Percentiles rank a stretch among this genome's conserved stretches.
These are phyloP conservation scores for Liasis olivaceus DNA, from an alignment of 2,797 vertebrate genomes.

Conservation along the genomic window DNA sequence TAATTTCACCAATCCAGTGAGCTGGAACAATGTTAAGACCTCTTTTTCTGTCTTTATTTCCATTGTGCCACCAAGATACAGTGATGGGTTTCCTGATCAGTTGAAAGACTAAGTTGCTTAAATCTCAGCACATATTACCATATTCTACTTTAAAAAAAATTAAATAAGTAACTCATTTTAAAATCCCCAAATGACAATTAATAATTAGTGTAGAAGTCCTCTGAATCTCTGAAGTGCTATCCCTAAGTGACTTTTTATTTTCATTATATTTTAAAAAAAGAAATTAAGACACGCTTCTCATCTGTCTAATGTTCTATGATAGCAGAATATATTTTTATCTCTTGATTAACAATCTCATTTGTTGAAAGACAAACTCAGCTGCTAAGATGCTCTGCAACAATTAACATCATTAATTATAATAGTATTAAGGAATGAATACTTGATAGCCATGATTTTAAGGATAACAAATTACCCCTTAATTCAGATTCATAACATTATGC, in stretches of 20 bases:
- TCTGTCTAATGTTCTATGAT: conserved; percentile 17
- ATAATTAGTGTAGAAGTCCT: conserved; percentile 5
- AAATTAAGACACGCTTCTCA: neutral
- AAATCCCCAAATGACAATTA: conserved; percentile 20
- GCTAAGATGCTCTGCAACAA: conserved; percentile 19
- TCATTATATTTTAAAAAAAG: neutral
- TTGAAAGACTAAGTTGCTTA: neutral
- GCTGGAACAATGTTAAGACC: neutral
- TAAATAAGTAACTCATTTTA: conserved; percentile 4
- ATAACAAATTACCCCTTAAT: conserved; percentile 17
- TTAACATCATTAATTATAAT: conserved; percentile 34
- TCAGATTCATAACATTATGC: neutral
- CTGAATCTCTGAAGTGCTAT: neutral
- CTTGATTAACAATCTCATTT: conserved; percentile 26
- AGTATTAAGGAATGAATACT: conserved; percentile 22
- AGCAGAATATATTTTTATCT: conserved; percentile 6
- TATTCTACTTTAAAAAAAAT: neutral
- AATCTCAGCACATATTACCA: neutral
- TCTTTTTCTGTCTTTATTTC: neutral
- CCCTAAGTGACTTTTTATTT: conserved; percentile 6
- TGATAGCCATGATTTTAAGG: conserved; percentile 11
- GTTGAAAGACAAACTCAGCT: conserved; percentile 9
- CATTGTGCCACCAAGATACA: neutral
- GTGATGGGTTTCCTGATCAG: neutral
- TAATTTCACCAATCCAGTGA: neutral